Percentiles rank a stretch among this genome's conserved stretches.
These are phyloP conservation scores for Salmo trutta DNA, from an alignment of 2,797 vertebrate species.

Conservation along the genomic window DNA sequence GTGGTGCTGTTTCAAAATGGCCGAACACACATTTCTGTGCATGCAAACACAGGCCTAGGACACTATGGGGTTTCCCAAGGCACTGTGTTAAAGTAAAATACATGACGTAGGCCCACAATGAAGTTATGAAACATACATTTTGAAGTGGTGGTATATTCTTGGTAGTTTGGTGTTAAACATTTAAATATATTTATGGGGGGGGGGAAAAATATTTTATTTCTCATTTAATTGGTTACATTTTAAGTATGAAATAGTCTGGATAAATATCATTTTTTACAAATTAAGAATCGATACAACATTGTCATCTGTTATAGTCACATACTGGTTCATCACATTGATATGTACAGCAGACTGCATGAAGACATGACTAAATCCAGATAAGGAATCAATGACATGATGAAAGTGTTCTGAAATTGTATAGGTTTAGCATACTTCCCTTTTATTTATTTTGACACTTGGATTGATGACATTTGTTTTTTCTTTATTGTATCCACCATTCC, in stretches of 20 bases:
- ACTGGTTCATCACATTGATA: not conserved
- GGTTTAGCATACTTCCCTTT: not conserved
- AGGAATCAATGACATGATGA: not conserved
- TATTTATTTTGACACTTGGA: not conserved
- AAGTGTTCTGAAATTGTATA: not conserved
- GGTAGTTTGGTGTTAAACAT: not conserved
- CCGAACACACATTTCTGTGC: constrained; percentile 72
- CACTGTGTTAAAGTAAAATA: not conserved
- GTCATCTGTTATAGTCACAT: not conserved
- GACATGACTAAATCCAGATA: not conserved
- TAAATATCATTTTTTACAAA: not conserved
- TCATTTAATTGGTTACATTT: not conserved
- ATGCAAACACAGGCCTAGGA: constrained; percentile 28
- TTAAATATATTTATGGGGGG: not conserved
- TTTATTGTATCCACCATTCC: not conserved
- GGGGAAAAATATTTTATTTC: not conserved
- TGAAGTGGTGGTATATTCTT: not conserved
- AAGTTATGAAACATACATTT: not conserved
- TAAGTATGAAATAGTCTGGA: not conserved
- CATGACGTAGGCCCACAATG: not conserved
- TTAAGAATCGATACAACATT: not conserved
- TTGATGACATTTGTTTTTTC: not conserved
- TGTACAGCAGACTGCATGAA: not conserved
- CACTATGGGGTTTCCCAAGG: constrained; percentile 6
- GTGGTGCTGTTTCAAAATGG: constrained; percentile 87